Evolutionary conservation across 2,888 invertebrate genomes (phyloP), one percentile per base, ranked within the genome.

Genomic region (Phytoseiulus persimilis): DNA sequence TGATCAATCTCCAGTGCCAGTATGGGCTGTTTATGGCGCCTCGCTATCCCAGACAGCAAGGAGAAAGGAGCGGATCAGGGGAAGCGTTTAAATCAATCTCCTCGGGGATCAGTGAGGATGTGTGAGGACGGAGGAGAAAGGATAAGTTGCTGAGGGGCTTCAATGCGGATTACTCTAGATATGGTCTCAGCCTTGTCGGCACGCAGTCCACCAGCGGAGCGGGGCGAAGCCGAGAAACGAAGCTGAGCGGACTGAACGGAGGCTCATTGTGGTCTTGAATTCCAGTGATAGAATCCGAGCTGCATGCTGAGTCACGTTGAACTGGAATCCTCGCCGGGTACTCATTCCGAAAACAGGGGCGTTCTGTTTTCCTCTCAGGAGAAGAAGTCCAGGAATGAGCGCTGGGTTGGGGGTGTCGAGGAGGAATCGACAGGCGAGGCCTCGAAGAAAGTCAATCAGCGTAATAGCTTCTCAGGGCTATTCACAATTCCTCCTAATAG

Each of bases 51-150:
- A 2, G 87, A 87, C 32, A 87, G 87, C 32, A 33, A 32, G 45
- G 87, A 45, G 39, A 32, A 87, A 87, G 32, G 87, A 33, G 45
- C n/a, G n/a, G 87, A 87, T 87, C 39, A 87, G 87, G 9, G 87
- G 28, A 32, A 87, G 18, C 87, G 87, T 87, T 87, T 87, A 87
- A 87, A 87, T 87, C 87, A 87, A 87, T 87, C 87, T 87, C 87
- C 87, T 87, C 32, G 87, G 87, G 87, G 87, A 87, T 87, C 87
- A 87, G 87, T 45, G 87, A 14, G 65, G 18, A 65, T 65, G 65
- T 65, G 65, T 65, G 65, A 65, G 18, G 65, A 65, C 65, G 65
- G 18, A 28, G 65, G 65, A 65, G 65, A 65, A 65, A n/a, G 87
- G 87, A 33, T 87, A 87, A 87, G 32, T 87, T 87, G 87, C 87